phyloP scores from a whole-genome alignment of 2,113 vertebrate species.

The Sitta europaea region DNA sequence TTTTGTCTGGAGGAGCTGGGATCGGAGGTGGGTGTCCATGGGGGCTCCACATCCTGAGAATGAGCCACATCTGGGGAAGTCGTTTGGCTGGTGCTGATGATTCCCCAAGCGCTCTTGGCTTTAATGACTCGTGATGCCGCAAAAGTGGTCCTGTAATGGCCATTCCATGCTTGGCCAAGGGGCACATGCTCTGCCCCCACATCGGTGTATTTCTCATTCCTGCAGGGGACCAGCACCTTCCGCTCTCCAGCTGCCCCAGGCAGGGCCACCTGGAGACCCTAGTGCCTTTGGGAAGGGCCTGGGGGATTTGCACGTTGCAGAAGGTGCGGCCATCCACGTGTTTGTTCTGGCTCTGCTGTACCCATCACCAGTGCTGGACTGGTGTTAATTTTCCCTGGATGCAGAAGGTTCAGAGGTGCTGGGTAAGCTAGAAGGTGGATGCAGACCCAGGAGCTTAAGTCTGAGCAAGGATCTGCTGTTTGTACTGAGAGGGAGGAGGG shows the following conservation, averaged over 20 bases:
- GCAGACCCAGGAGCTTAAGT: not conserved
- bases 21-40: conserved; percentile 71
- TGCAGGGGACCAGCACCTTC: not conserved
- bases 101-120: conserved; percentile 79
- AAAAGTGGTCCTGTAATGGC: conserved; percentile 78
- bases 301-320: conserved; percentile 14
- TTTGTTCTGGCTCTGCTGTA: not conserved
- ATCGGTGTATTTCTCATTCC: not conserved
- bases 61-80: conserved; percentile 92
- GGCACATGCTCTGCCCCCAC: not conserved
- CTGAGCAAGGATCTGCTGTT: not conserved
- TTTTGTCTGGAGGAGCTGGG: conserved; percentile 78
- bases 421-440: not conserved
- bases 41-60: conserved; percentile 89
- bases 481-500: not conserved
- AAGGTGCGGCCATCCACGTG: not conserved
- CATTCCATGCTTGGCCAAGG: conserved; percentile 60
- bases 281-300: not conserved
- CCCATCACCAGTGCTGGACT: not conserved
- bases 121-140: conserved; percentile 94
- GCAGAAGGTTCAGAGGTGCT: not conserved
- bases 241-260: not conserved
- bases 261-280: conserved; percentile 23
- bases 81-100: conserved; percentile 78
- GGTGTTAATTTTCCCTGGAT: not conserved